phyloP scores from a whole-genome alignment of 2,797 vertebrate genomes.

The Muscicapa comitata region DNA sequence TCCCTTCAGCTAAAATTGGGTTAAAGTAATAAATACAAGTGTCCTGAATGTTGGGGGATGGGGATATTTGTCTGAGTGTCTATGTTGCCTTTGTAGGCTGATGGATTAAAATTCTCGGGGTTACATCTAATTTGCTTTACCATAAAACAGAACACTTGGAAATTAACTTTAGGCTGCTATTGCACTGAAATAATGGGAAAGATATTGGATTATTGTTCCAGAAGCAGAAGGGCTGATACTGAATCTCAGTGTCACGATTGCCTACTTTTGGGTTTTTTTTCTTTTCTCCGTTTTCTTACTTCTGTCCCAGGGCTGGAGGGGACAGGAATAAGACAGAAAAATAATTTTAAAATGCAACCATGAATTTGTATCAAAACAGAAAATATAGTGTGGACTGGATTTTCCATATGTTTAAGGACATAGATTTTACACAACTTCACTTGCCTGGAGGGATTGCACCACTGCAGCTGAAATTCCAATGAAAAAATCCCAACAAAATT shows the following conservation, averaged over 20 bases:
- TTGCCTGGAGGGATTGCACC: not conserved
- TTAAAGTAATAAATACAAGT: not conserved
- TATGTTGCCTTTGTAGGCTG: not conserved
- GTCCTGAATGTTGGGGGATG: fast-evolving
- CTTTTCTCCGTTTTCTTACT: fast-evolving
- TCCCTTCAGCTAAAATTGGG: not conserved
- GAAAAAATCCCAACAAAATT: not conserved
- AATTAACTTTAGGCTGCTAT: not conserved
- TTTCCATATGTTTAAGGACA: not conserved
- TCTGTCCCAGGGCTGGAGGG: fast-evolving
- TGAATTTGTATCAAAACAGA: not conserved
- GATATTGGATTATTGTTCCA: not conserved
- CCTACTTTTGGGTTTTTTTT: fast-evolving
- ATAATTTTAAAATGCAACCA: not conserved
- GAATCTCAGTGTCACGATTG: not conserved
- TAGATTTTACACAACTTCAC: not conserved
- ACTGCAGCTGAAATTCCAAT: not conserved
- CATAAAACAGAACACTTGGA: not conserved
- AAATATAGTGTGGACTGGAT: not conserved
- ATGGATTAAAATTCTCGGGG: not conserved
- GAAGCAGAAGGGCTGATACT: not conserved
- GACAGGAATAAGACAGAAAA: not conserved
- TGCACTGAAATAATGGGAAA: not conserved
- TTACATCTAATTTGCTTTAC: not conserved
- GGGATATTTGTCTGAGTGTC: not conserved